phyloP scores from a whole-genome alignment of 2,888 invertebrate genomes.

The Spodoptera exigua region DNA sequence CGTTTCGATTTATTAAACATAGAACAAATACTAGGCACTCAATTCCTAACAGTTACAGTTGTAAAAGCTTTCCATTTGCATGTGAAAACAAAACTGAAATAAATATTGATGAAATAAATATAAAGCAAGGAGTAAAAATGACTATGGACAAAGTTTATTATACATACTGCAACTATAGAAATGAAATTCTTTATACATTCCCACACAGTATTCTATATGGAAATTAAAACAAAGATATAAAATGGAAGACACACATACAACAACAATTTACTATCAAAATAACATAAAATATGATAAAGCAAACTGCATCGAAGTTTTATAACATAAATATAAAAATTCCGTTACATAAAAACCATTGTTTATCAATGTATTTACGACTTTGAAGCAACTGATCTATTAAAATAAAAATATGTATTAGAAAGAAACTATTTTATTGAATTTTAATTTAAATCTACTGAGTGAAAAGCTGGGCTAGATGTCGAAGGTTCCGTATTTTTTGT shows the following conservation, averaged over 20 bases:
- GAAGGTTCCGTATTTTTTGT: conserved; percentile 9
- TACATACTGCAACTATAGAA: too few species aligned
- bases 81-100: too few species aligned
- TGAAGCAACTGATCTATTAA: conserved; percentile 7
- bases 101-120: too few species aligned
- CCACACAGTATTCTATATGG: too few species aligned
- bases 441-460: neutral
- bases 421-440: conserved; percentile 7
- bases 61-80: too few species aligned
- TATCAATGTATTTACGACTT: conserved; percentile 43
- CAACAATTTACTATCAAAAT: conserved; percentile 11
- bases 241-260: conserved; percentile 8
- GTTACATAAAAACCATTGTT: conserved; percentile 32
- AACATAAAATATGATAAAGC: conserved; percentile 19
- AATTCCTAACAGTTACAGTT: too few species aligned
- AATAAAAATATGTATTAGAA: conserved; percentile 36
- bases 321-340: conserved; percentile 31
- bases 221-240: conserved; percentile 28
- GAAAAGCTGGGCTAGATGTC: neutral
- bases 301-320: conserved; percentile 31
- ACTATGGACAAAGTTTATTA: too few species aligned
- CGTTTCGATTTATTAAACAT: too few species aligned
- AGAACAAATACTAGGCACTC: too few species aligned
- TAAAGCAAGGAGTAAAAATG: too few species aligned
- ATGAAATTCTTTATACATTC: too few species aligned